Evolutionary conservation across 2,113 vertebrate genomes (phyloP).

Genomic region (Pachycephala philippinensis): DNA sequence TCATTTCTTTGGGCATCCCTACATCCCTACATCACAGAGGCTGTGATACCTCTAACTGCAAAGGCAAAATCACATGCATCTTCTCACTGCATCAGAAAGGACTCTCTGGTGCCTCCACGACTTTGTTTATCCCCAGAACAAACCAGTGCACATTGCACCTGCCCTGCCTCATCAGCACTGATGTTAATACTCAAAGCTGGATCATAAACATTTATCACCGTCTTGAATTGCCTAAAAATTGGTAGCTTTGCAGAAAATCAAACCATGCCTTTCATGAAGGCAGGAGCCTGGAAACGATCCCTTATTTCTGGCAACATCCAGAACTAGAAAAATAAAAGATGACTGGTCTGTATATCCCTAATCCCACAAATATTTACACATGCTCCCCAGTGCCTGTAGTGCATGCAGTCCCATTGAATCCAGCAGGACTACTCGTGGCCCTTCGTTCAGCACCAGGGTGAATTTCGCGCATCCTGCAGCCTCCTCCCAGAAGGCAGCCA

Average conservation of each 20-base stretch:
- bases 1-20: neutral
- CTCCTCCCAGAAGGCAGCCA: fast-evolving
- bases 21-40: neutral
- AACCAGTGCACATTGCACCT: fast-evolving
- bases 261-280: neutral
- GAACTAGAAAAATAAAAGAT: neutral
- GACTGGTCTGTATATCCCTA: neutral
- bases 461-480: fast-evolving
- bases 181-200: neutral
- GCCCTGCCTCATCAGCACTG: neutral
- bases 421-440: fast-evolving
- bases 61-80: fast-evolving
- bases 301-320: neutral
- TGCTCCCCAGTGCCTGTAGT: fast-evolving
- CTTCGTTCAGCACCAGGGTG: neutral
- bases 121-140: fast-evolving
- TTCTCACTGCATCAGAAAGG: neutral
- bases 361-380: neutral
- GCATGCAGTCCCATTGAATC: fast-evolving
- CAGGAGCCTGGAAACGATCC: neutral
- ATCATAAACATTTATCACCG: neutral
- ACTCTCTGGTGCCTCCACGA: neutral
- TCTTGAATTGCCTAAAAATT: neutral
- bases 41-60: neutral
- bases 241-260: neutral